Percentiles rank a stretch among this genome's conserved stretches.
Conservation (phyloP, 2,888 invertebrate genomes). For the Hypena proboscidalis region DNA sequence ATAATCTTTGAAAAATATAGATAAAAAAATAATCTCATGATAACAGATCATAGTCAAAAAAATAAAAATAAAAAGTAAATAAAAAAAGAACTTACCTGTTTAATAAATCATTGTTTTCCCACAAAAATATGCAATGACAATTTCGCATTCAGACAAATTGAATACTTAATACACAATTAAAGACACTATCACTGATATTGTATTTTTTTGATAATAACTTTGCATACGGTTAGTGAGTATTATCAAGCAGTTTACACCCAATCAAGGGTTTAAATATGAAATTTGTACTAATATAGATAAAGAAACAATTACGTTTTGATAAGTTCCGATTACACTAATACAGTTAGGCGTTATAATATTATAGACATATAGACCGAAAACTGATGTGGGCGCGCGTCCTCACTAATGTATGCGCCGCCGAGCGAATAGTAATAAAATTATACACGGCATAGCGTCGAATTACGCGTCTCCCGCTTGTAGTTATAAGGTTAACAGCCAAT, state of each 20-base stretch:
- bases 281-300: constrained; percentile 77
- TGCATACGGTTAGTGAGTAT: constrained; percentile 48
- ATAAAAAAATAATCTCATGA: constrained; percentile 7
- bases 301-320: constrained; percentile 73
- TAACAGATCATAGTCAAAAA: not conserved
- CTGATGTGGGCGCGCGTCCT: constrained; percentile 49
- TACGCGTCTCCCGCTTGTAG: constrained; percentile 84
- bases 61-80: not conserved
- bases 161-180: constrained; percentile 33
- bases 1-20: not conserved
- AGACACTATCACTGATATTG: constrained; percentile 46
- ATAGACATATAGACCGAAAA: constrained; percentile 59
- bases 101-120: constrained; percentile 15
- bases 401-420: constrained; percentile 73
- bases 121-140: constrained; percentile 11
- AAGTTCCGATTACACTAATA: constrained; percentile 72
- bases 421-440: constrained; percentile 83
- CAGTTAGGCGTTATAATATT: constrained; percentile 54
- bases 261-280: constrained; percentile 79
- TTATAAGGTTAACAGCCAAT: constrained; percentile 86
- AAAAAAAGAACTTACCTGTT: constrained; percentile 28
- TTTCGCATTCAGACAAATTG: constrained; percentile 24
- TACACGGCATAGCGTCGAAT: constrained; percentile 83
- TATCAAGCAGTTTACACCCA: constrained; percentile 76
- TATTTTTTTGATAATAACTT: constrained; percentile 41